Conservation (phyloP, 64 coral and sea anemone species). For the Stylophora pistillata region DNA sequence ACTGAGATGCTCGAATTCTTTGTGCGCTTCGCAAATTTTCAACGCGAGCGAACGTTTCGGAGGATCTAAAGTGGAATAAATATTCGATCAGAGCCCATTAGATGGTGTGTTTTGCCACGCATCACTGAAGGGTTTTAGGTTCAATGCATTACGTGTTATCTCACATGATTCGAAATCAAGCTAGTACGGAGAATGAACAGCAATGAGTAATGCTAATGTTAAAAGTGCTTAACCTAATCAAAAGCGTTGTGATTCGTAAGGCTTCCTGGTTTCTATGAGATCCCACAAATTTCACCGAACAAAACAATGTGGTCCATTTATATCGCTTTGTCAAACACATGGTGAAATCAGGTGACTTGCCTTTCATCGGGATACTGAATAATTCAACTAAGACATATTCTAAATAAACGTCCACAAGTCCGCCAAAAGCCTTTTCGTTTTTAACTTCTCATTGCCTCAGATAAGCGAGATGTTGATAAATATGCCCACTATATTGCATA, state of each 20-base stretch:
- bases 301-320: neutral
- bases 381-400: constrained; percentile 20
- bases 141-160: neutral
- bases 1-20: constrained; percentile 2
- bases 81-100: neutral
- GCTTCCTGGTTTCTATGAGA: neutral
- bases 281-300: neutral
- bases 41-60: neutral
- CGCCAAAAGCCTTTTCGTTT: neutral
- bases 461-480: neutral
- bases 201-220: neutral
- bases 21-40: neutral
- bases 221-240: neutral
- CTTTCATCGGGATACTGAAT: constrained; percentile 9
- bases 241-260: neutral
- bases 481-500: neutral
- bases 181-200: neutral
- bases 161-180: neutral
- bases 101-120: neutral
- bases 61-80: neutral
- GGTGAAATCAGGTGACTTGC: constrained; percentile 1
- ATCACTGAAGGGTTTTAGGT: neutral
- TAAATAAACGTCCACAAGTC: constrained; percentile 26
- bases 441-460: neutral
- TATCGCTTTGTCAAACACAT: constrained; percentile 15